Conservation (phyloP, 2,797 vertebrate genomes). For the Sebastes jordani region DNA sequence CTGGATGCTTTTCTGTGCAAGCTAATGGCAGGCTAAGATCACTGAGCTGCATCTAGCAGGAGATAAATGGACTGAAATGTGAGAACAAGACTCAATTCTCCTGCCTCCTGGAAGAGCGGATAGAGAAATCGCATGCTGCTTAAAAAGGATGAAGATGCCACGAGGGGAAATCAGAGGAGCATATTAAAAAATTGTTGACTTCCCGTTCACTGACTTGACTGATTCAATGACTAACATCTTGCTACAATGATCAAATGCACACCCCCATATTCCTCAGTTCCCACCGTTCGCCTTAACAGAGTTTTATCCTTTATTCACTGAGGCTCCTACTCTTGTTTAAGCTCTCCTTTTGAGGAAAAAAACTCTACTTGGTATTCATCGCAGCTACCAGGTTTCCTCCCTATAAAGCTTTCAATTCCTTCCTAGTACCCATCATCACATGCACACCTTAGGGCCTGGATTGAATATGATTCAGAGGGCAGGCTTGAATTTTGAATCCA, state of each 20-base stretch:
- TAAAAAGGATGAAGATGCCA: conserved; percentile 60
- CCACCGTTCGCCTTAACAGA: conserved; percentile 8
- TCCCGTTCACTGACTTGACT: conserved; percentile 48
- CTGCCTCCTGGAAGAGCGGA: conserved; percentile 55
- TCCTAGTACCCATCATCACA: conserved; percentile 40
- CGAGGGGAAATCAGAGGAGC: conserved; percentile 46
- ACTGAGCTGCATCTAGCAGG: conserved; percentile 70
- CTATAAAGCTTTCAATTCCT: conserved; percentile 54
- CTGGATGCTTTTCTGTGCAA: conserved; percentile 61
- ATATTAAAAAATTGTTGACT: conserved; percentile 65
- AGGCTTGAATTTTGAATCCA: conserved; percentile 54
- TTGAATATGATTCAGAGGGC: conserved; percentile 58
- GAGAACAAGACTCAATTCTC: conserved; percentile 74
- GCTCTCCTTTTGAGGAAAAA: background rate
- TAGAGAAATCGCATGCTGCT: conserved; percentile 59
- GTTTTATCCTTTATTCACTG: conserved; percentile 32
- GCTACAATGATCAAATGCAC: conserved; percentile 41
- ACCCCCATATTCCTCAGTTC: conserved; percentile 26
- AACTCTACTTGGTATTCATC: conserved; percentile 59
- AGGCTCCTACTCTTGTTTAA: conserved; percentile 29
- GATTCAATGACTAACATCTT: conserved; percentile 52
- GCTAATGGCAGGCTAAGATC: conserved; percentile 78
- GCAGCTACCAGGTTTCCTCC: conserved; percentile 21
- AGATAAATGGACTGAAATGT: conserved; percentile 81
- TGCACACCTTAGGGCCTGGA: conserved; percentile 39